Evolutionary conservation across 53 echinoderm and acorn worm species (phyloP).

Genomic region (Paelopatides confundens): DNA sequence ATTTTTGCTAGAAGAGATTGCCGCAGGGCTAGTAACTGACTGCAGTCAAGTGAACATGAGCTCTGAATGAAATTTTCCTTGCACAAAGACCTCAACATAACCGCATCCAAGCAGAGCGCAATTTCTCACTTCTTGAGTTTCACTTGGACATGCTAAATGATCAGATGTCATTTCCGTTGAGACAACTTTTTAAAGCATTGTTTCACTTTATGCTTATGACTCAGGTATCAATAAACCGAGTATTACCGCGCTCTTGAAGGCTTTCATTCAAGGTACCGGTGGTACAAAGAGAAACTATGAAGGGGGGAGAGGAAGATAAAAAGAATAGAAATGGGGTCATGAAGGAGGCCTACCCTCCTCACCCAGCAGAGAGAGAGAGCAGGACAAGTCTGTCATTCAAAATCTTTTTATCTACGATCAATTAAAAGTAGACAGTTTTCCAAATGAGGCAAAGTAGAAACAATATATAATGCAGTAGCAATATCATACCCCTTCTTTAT

Average conservation of each 20-base stretch:
- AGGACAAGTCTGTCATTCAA: background rate
- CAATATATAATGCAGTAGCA: too few relatives aligned
- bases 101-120: background rate
- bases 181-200: constrained; percentile 1
- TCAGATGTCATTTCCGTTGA: constrained; percentile 43
- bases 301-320: background rate
- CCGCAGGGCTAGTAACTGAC: constrained; percentile 38
- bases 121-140: constrained; percentile 39
- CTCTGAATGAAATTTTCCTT: background rate
- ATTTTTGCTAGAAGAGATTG: constrained; percentile 12
- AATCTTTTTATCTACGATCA: too few relatives aligned
- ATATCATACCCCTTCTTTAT: too few relatives aligned
- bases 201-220: constrained; percentile 35
- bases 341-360: background rate
- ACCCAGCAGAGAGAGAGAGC: background rate
- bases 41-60: constrained; percentile 44
- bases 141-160: constrained; percentile 43
- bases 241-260: background rate
- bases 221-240: constrained; percentile 24
- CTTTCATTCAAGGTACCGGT: background rate
- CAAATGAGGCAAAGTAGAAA: too few relatives aligned
- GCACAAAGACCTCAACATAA: background rate
- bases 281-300: background rate
- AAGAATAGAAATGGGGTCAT: background rate
- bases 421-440: too few relatives aligned